These are phyloP conservation scores for Palythoa grandis DNA, from an alignment of 92 coral and sea anemone species.

Conservation along the genomic window DNA sequence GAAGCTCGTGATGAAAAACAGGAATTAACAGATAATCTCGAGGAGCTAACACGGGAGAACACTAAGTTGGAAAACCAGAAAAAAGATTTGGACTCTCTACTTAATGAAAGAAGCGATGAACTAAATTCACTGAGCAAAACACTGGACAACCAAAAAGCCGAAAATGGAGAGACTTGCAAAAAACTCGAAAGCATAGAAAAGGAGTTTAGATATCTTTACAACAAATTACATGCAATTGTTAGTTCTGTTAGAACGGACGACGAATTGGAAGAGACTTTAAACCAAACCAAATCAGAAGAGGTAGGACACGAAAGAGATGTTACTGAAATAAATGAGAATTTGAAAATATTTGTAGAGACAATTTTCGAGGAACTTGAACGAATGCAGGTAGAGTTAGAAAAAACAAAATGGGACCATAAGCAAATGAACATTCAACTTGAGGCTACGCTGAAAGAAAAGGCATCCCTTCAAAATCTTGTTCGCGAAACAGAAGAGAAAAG, in stretches of 20 bases:
- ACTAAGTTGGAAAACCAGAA: slow-evolving; percentile 48
- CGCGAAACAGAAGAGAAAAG: slow-evolving; percentile 85
- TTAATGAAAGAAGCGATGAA: slow-evolving; percentile 17
- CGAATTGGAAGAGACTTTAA: slow-evolving; percentile 39
- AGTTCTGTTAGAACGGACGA: neutral
- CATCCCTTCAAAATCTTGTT: slow-evolving; percentile 72
- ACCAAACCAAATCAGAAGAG: slow-evolving; percentile 43
- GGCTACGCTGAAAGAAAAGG: slow-evolving; percentile 61
- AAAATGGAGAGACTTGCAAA: slow-evolving; percentile 54
- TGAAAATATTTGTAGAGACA: slow-evolving; percentile 37
- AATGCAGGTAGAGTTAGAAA: slow-evolving; percentile 48
- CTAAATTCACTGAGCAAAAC: neutral
- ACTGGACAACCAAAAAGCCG: slow-evolving; percentile 24
- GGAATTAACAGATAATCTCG: slow-evolving; percentile 78
- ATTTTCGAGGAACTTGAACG: slow-evolving; percentile 47
- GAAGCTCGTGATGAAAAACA: slow-evolving; percentile 87
- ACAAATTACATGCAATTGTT: slow-evolving; percentile 49
- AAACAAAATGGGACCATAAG: slow-evolving; percentile 45
- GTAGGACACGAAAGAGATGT: slow-evolving; percentile 58
- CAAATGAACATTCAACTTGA: slow-evolving; percentile 53
- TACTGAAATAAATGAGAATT: slow-evolving; percentile 15
- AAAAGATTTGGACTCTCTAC: slow-evolving; percentile 2
- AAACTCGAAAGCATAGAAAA: slow-evolving; percentile 56
- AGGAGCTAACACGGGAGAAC: slow-evolving; percentile 79
- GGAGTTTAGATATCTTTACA: slow-evolving; percentile 48